Evolutionary conservation across 2,797 vertebrate genomes (phyloP), one percentile per base, ranked within the genome.

Genomic region (Propithecus deckenii): DNA sequence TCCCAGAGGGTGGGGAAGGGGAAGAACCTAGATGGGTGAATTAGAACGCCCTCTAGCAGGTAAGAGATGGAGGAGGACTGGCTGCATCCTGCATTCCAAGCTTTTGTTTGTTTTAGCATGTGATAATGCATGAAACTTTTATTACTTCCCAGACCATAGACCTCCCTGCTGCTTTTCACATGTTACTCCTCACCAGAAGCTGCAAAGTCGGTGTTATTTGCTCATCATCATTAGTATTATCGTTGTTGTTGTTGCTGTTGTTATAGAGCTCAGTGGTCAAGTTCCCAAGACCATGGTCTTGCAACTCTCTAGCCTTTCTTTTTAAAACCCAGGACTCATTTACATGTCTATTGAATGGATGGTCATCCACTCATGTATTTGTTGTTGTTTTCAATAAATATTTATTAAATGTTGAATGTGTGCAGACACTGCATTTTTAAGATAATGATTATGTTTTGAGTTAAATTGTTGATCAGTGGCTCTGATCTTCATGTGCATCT

Each of bases 1-100:
- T 5, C 30, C 38, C 4, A 4, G 35, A 63, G 28, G 17, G 3
- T 4, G 7, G 3, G 12, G 30, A 7, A 81, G 2, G 10, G 20
- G 5, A 85, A 46, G 6, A 83, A n/a, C 4, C 32, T 35, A 32
- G 5, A 32, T 18, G 35, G 38, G 57, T 2, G 6, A 75, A 9
- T 50, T n/a, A 32, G 38, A 63, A 61, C 38, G 4, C 71, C 9
- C 12, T 20, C 30, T 13, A 20, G 46, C 11, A 69, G 35, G 20
- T 81, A 13, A 61, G 52, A 48, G 43, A 14, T 2, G 23, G 80
- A 69, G 7, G 50, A 75, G n/a, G 10, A n/a, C 50, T 50, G 67
- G 23, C 1, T 41, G 52, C 11, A 6, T 23, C 11, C 35, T 2
- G 15, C 7, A 6, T 30, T 11, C 35, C 61, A 61, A 67, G 50